These are phyloP conservation scores for Anguilla marmorata DNA, from an alignment of 2,797 vertebrate species.

Conservation along the genomic window DNA sequence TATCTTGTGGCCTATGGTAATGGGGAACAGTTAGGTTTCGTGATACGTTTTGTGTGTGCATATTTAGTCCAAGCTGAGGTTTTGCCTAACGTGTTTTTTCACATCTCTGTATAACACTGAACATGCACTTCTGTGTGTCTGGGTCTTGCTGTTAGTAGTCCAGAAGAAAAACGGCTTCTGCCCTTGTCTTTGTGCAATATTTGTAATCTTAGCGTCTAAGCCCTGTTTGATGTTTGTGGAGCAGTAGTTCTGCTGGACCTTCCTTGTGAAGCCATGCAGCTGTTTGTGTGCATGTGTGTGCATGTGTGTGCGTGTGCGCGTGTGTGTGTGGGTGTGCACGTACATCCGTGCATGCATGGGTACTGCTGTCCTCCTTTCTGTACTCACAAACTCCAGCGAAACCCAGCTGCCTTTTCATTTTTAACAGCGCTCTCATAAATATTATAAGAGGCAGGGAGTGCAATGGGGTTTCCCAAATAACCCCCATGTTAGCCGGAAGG, in stretches of 20 bases:
- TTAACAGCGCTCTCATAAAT: constrained; percentile 60
- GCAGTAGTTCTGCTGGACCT: background rate
- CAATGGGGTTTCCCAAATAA: constrained; percentile 44
- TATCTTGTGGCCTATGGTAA: background rate
- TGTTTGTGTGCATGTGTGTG: background rate
- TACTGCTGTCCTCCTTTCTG: background rate
- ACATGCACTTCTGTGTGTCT: background rate
- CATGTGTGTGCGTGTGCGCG: background rate
- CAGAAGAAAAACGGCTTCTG: background rate
- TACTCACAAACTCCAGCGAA: constrained; percentile 38
- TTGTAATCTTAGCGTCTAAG: background rate
- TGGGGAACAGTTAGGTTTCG: background rate
- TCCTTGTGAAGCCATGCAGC: background rate
- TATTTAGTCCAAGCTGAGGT: background rate
- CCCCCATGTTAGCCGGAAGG: constrained; percentile 50
- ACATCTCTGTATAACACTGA: background rate
- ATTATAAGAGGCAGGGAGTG: constrained; percentile 52
- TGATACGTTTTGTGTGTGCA: background rate
- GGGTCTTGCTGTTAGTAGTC: background rate
- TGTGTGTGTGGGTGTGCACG: background rate
- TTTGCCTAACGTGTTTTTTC: background rate
- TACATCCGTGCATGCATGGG: background rate
- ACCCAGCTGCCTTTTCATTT: constrained; percentile 53
- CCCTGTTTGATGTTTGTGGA: background rate
- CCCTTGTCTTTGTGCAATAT: background rate